These are phyloP conservation scores for Diplodus sargus DNA, from an alignment of 2,797 vertebrate genomes.

Conservation along the genomic window DNA sequence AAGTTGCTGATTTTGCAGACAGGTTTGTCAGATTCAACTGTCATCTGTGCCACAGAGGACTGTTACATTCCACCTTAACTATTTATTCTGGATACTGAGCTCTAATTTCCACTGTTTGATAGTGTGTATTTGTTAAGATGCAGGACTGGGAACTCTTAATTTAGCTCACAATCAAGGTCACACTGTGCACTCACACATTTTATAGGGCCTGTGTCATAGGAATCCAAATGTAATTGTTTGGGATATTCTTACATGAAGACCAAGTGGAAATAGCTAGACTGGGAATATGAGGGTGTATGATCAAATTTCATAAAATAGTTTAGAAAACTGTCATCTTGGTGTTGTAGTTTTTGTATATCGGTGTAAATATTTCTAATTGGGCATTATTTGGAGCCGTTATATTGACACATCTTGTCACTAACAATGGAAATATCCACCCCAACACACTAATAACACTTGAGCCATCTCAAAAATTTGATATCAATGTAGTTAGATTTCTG, in stretches of 20 bases:
- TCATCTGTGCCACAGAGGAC: slow-evolving; percentile 13
- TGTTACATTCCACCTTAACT: not conserved
- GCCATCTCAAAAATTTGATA: not conserved
- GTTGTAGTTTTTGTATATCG: not conserved
- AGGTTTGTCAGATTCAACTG: slow-evolving; percentile 41
- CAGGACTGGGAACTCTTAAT: slow-evolving; percentile 8
- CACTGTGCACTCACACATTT: not conserved
- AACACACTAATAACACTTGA: not conserved
- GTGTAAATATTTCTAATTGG: not conserved
- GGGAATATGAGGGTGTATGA: not conserved
- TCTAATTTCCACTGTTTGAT: slow-evolving; percentile 22
- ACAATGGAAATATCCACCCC: not conserved
- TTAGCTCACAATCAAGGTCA: slow-evolving; percentile 9
- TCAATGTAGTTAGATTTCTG: not conserved
- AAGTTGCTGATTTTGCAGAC: slow-evolving; percentile 49
- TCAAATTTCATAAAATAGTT: not conserved
- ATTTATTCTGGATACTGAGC: slow-evolving; percentile 18
- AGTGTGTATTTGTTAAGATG: slow-evolving; percentile 12
- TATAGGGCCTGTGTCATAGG: not conserved
- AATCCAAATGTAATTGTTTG: not conserved
- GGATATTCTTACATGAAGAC: not conserved
- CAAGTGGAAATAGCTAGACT: not conserved
- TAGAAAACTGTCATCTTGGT: not conserved
- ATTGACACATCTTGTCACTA: not conserved
- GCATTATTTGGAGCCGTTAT: not conserved